Evolutionary conservation across 2,113 vertebrate species (phyloP).

Genomic region (Morone saxatilis): DNA sequence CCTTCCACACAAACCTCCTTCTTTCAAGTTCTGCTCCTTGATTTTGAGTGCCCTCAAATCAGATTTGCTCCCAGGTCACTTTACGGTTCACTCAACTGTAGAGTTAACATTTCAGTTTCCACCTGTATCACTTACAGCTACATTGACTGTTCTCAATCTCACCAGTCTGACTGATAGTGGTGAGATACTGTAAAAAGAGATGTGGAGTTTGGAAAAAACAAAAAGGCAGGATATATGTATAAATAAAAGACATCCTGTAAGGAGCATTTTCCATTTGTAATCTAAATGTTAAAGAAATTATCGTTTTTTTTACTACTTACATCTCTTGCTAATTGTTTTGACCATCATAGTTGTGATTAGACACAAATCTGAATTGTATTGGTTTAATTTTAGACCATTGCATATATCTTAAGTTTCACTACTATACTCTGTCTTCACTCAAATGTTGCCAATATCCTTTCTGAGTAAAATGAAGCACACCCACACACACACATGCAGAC

Average conservation of each 20-base stretch:
- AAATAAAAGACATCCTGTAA: no score
- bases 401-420: background rate
- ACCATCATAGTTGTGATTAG: no score
- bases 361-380: background rate
- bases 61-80: background rate
- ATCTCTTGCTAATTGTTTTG: no score
- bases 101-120: conserved; percentile 17
- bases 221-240: background rate
- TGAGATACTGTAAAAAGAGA: background rate
- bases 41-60: conserved; percentile 9
- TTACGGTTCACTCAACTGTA: background rate
- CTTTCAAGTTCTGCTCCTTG: background rate
- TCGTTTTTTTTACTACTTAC: no score
- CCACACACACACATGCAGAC: background rate
- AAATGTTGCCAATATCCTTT: background rate
- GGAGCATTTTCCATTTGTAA: no score
- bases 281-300: no score
- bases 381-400: background rate
- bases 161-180: background rate
- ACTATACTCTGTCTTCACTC: background rate
- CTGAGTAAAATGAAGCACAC: background rate
- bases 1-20: background rate
- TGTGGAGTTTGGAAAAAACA: background rate
- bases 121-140: background rate
- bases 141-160: background rate